Conservation (phyloP, 2,113 vertebrate species). For the Plectropomus leopardus region DNA sequence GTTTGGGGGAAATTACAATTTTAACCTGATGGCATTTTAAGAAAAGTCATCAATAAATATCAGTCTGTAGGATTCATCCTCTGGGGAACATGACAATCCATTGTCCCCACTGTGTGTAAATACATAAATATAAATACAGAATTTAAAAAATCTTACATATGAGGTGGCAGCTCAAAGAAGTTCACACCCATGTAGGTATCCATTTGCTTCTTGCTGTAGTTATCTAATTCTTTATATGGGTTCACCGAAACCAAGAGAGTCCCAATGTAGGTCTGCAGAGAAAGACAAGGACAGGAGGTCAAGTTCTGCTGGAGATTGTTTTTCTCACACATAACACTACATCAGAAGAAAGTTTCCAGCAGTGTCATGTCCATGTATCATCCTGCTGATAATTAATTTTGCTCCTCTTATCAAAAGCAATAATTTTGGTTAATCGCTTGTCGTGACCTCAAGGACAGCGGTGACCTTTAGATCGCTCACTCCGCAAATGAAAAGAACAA, state of each 20-base stretch:
- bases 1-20: no score
- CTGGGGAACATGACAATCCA: not conserved
- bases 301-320: slow-evolving; percentile 12
- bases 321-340: slow-evolving; percentile 24
- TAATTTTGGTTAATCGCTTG: slow-evolving; percentile 58
- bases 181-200: slow-evolving; percentile 95
- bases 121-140: not conserved
- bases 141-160: slow-evolving; percentile 88
- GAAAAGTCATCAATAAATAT: no score
- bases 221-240: slow-evolving; percentile 93
- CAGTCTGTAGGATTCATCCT: not conserved
- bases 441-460: slow-evolving; percentile 32
- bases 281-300: slow-evolving; percentile 48
- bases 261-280: slow-evolving; percentile 93
- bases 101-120: not conserved
- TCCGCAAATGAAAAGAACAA: slow-evolving; percentile 51
- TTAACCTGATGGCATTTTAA: no score
- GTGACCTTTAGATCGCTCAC: slow-evolving; percentile 46
- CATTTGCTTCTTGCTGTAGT: slow-evolving; percentile 94
- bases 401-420: slow-evolving; percentile 57
- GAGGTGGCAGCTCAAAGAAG: slow-evolving; percentile 97
- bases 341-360: not conserved
- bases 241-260: slow-evolving; percentile 97
- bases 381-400: slow-evolving; percentile 49
- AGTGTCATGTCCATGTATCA: slow-evolving; percentile 15